Evolutionary conservation across 2,113 vertebrate genomes (phyloP), one percentile per base, ranked within the genome.

Genomic region (Festucalex cinctus): DNA sequence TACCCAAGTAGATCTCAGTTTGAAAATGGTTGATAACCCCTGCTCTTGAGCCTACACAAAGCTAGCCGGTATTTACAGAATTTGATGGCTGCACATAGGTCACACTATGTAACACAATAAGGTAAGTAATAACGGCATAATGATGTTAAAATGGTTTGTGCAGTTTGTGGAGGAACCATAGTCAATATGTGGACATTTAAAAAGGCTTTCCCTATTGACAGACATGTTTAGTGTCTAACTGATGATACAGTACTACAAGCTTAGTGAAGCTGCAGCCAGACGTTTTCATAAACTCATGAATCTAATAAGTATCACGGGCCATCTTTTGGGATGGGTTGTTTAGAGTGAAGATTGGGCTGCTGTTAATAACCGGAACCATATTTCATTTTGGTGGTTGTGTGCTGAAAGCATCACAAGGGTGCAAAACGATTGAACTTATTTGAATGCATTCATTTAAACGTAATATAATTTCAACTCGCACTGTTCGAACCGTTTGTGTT

Each of bases 21-120:
- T 16, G 1, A 56, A 26, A 28, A 56, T 2, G 53, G 13, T 56
- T 56, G 53, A 24, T 26, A 22, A 56, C 22, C 53, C 93, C 96
- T 94, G 95, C 92, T 95, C 91, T 93, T 90, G 93, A 94, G 94
- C 93, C 94, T 95, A 95, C 86, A 92, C 86, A 89, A 78, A 83
- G 61, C 83, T 86, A 74, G 65, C 69, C 70, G 74, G 88, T 87
- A 87, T 75, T 86, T 84, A 39, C 77, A 88, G 60, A 74, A 56
- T 28, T 26, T 22, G 26, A 6, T 56, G 22, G 16, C 9, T 28
- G 26, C 12, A 14, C 13, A 56, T 28, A 56, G 24, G 24, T 4
- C 24, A 56, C 24, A 56, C 53, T 14, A 16, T 56, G 6, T 28
- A 56, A 28, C 14, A 56, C 24, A 56, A 26, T 13, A 24, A 14